Evolutionary conservation across 2,113 vertebrate species (phyloP).

Genomic region (Boleophthalmus pectinirostris): DNA sequence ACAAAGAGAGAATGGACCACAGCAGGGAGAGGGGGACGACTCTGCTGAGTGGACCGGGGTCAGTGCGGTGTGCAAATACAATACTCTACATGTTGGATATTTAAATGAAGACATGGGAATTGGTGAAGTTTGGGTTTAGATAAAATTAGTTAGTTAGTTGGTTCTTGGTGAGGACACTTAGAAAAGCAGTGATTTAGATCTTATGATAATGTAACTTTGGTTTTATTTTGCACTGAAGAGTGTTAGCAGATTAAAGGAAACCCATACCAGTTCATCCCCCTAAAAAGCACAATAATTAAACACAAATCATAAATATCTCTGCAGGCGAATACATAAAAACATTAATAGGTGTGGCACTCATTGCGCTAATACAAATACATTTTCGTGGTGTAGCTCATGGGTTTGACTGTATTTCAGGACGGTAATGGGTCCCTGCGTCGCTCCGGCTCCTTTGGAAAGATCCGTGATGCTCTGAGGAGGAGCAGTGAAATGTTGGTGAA

Average conservation of each 20-base stretch:
- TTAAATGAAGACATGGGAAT: not conserved
- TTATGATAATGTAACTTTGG: no score
- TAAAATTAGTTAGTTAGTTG: no score
- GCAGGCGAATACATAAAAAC: no score
- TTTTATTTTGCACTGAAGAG: no score
- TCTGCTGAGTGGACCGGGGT: slow-evolving; percentile 86
- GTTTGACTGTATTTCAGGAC: slow-evolving; percentile 65
- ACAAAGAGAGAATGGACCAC: slow-evolving; percentile 50
- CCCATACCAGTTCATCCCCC: no score
- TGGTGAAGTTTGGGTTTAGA: not conserved
- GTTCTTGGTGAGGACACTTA: no score
- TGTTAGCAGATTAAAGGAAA: no score
- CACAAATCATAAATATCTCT: no score
- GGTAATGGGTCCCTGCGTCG: slow-evolving; percentile 83
- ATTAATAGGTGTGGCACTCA: no score
- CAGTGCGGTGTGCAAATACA: slow-evolving; percentile 38
- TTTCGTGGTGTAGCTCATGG: not conserved
- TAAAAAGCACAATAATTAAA: no score
- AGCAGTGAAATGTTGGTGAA: slow-evolving; percentile 93
- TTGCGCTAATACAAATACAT: no score
- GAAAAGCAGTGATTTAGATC: no score
- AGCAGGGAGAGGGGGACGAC: slow-evolving; percentile 78
- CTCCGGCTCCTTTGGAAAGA: slow-evolving; percentile 87
- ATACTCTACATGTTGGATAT: not conserved
- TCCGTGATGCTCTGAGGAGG: slow-evolving; percentile 84